Base-by-base conservation (phyloP, 2,888 invertebrate genomes). In the Ametastegia equiseti region DNA sequence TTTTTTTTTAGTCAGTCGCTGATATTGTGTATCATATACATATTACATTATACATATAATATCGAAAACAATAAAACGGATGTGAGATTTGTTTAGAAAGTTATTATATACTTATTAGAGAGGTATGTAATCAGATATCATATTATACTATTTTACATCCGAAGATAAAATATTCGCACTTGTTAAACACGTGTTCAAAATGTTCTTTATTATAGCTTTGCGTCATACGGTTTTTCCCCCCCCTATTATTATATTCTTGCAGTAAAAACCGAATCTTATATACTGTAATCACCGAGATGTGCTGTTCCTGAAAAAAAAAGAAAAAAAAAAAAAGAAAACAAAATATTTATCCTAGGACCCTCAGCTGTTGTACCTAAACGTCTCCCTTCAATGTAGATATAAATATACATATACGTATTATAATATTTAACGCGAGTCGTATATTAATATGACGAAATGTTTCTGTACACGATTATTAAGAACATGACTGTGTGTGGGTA, bases 131-230 rank as follows among this genome's bases (percentile, higher is more conserved):
- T 6, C 15, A n/a, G 65, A 33, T 9, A n/a, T n/a, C 36, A 65
- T 3, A 27, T 27, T 27, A 47, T 36, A 47, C 27, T 63, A 7
- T 63, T 47, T 71, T 45, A 23, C 27, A 15, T 23, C 27, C 47
- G 42, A 30, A 45, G n/a, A n/a, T n/a, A n/a, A 71, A 33, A 71
- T 71, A 45, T 54, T 54, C 36, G 75, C 75, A 75, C 75, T 75
- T 50, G 75, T 75, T 75, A 75, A n/a, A 75, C n/a, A 75, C 13
- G 75, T 75, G 75, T 75, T 50, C 75, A 75, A 75, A n/a, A 75
- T 75, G 19, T 54, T 36, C 54, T 36, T 15, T 39, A 19, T 6
- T n/a, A 27, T 36, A 50, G 36, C 36, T 54, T 75, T 36, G 33
- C 75, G 36, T 54, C 11, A n/a, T 13, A 73, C 19, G 9, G 11